Evolutionary conservation across 2,113 vertebrate genomes (phyloP), one percentile per base, ranked within the genome.

Genomic region (Oryzias celebensis): DNA sequence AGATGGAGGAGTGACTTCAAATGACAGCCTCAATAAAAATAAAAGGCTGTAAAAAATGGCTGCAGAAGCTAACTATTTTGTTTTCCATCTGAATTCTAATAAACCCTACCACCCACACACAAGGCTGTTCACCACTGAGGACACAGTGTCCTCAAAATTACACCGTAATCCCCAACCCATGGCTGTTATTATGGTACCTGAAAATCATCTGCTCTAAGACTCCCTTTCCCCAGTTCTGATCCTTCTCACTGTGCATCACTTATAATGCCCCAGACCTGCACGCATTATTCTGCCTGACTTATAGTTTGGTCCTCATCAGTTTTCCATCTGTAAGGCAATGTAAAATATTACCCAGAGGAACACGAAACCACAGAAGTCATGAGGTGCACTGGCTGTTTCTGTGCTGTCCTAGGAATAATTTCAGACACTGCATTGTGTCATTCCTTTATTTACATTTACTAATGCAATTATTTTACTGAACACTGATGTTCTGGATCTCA

Each of bases 151-250:
- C 62, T 51, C 54, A 52, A 70, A 67, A 79, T 67, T 48, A 67
- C 54, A 58, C 54, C 64, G 24, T 73, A 73, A 76, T 76, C 76
- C 65, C 56, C 62, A 67, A 54, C 62, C 44, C 59, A 67, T 60
- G 47, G 62, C 64, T 57, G 17, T 61, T 66, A 58, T 69, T 58
- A 62, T 14, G n/a, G 14, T 23, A 60, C 51, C 45, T 60, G 72
- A 56, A 68, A 57, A 55, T 59, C 20, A 58, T 62, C 62, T 16
- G 44, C 43, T 42, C 17, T 7, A 15, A 53, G 54, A 51, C 24
- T 23, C 13, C 14, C 22, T 64, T 44, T 42, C 14, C 24, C 50
- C 52, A 52, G 10, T 18, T 52, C 26, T 16, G 10, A 22, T 42
- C 61, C 52, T 62, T 16, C 42, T 20, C 2, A 52, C 12, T 15